A percentile compares a stretch with the other conserved stretches of the same genome.
Evolutionary conservation across 1,140 invertebrate species (phyloP).

Genomic region (Asobara japonica): DNA sequence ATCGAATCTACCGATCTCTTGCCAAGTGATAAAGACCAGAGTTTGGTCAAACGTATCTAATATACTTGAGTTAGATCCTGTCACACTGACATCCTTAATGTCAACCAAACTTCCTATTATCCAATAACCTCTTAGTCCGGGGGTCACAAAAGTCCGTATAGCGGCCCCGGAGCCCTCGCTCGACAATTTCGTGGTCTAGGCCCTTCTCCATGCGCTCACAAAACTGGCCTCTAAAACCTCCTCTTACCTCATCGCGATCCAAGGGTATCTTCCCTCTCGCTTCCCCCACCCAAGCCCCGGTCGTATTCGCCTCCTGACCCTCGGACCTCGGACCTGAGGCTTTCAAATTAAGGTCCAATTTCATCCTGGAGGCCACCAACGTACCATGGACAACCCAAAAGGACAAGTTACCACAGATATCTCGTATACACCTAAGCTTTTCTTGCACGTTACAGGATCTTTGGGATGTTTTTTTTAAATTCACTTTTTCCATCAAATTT

Average conservation of each 20-base stretch:
- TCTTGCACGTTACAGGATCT: neutral
- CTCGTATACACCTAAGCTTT: constrained; percentile 38
- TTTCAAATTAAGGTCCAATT: constrained; percentile 64
- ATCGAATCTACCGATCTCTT: too few species aligned
- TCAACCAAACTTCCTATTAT: constrained; percentile 49
- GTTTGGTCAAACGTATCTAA: neutral
- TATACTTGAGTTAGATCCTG: constrained; percentile 27
- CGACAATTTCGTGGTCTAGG: constrained; percentile 28
- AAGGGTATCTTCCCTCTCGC: constrained; percentile 24
- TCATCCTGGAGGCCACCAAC: constrained; percentile 53
- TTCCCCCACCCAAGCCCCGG: constrained; percentile 35
- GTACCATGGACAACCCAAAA: constrained; percentile 46
- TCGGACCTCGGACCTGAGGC: constrained; percentile 40
- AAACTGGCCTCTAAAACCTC: constrained; percentile 12
- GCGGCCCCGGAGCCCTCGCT: constrained; percentile 51
- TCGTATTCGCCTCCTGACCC: constrained; percentile 27
- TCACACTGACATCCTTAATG: constrained; percentile 52
- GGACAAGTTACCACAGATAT: constrained; percentile 42
- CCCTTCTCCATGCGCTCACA: neutral
- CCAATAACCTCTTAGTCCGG: constrained; percentile 37
- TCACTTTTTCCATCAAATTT: neutral
- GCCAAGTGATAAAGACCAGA: neutral
- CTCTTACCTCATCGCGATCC: constrained; percentile 5
- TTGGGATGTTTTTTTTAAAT: neutral
- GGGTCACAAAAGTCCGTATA: neutral